Evolutionary conservation across 1,140 invertebrate genomes (phyloP), one percentile per base, ranked within the genome.

Genomic region (Halesus radiatus): DNA sequence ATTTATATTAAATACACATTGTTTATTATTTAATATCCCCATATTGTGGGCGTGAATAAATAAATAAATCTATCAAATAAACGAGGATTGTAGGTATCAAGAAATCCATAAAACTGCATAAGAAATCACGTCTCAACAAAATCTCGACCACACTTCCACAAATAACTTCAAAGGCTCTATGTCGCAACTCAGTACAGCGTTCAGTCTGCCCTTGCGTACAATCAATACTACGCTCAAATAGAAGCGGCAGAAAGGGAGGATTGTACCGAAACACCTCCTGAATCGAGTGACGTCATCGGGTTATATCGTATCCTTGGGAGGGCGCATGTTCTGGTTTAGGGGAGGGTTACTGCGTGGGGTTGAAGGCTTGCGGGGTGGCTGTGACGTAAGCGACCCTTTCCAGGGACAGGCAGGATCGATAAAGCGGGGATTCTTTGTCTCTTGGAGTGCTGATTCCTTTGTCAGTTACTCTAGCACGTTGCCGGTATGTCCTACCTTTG

Each of bases 381-480:
- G 13, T 53, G 22, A 53, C 68, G 68, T 72, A 13, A 53, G 68
- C 68, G 45, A 72, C 68, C 68, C 50, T 53, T 37, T 20, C 68
- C 68, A 72, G 68, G 68, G 68, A n/a, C 20, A 13, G 20, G 10
- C 50, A 13, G 10, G 13, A 72, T 70, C 66, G 66, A 72, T 53
- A 52, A 6, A 1, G 45, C 22, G n/a, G 20, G 68, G 68, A 72
- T 53, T 52, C 68, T 72, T 72, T 72, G 68, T 72, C 50, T 72
- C 13, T 2, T 0, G 53, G 68, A 29, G 26, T 29, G 26, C 26
- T 2, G 26, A 29, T 2, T 52, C 68, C 68, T 72, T 72, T 53
- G 68, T 68, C 64, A 37, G 37, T 68, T 29, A 16, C 37, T 45
- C n/a, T n/a, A n/a, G n/a, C n/a, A n/a, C n/a, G n/a, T n/a, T n/a